A percentile compares a stretch with the other conserved stretches of the same genome.
These are phyloP conservation scores for Sebastes jordani DNA, from an alignment of 2,797 vertebrate genomes.

Conservation along the genomic window DNA sequence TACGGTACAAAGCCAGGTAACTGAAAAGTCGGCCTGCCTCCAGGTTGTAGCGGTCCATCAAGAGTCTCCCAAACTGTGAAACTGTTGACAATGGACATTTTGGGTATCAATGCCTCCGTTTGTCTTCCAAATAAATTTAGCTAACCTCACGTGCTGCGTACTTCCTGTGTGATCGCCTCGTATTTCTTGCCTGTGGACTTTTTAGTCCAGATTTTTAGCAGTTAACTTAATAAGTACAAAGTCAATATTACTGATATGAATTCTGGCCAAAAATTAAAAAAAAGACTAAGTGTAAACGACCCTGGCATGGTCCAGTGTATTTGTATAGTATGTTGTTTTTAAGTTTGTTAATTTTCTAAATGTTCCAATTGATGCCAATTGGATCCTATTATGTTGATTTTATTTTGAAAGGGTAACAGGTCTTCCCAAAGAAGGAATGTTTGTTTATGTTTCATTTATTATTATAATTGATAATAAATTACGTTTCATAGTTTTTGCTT, in stretches of 20 bases:
- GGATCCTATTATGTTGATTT: too few relatives aligned
- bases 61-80: background rate
- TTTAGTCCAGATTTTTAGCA: background rate
- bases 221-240: background rate
- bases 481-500: too few relatives aligned
- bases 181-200: background rate
- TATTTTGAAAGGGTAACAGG: too few relatives aligned
- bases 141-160: background rate
- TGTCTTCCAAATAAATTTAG: background rate
- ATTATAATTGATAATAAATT: too few relatives aligned
- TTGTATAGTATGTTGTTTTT: too few relatives aligned
- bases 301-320: too few relatives aligned
- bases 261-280: background rate
- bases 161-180: background rate
- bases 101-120: background rate
- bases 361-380: too few relatives aligned
- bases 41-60: background rate
- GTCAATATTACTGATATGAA: background rate
- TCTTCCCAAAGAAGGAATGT: too few relatives aligned
- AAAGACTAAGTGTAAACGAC: too few relatives aligned
- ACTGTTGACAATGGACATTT: background rate
- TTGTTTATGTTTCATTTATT: too few relatives aligned
- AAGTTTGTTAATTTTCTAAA: too few relatives aligned
- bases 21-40: background rate
- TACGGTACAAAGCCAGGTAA: too few relatives aligned